Base-by-base conservation (phyloP, 2,888 invertebrate species). In the Syrista parreyssii region DNA sequence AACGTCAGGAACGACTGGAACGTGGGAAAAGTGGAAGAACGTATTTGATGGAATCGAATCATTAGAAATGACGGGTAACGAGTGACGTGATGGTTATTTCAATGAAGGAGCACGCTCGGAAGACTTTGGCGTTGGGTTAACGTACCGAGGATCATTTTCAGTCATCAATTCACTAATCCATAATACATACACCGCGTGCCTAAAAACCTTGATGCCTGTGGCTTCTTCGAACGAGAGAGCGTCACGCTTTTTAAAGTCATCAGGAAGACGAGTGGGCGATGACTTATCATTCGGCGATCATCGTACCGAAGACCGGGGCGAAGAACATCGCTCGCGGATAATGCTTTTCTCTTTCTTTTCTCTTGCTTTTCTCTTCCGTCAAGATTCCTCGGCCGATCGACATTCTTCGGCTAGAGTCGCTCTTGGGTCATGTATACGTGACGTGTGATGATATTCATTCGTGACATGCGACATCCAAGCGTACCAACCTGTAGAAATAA, bases 201-300 rank as follows among this genome's bases (percentile, higher is more conserved):
- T 85, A 83, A 83, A 85, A 81, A 84, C 84, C 84, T 84, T 79
- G 81, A 84, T 84, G 84, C 84, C 82, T 84, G 80, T 79, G 82
- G 55, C 79, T 81, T 74, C 74, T 76, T 75, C 79, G 79, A 78
- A 79, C 80, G 79, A 77, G 74, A 71, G 73, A 30, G 31, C 34
- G 40, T 55, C 55, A 55, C 55, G 55, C 55, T 55, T 55, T 55
- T 55, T 2, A 15, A 55, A 23, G 55, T 55, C 55, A 55, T 55
- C 55, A 23, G 9, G 55, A 55, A 0, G 23, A 55, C 6, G 55
- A 15, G 55, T 55, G 23, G 55, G 9, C 23, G 23, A 55, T 55
- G 55, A 23, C 23, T 55, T 55, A 23, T 55, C 55, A 55, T 55
- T 55, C 55, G 55, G 55, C 23, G 55, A 23, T 55, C 23, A 55